These are phyloP conservation scores for Bruchidius siliquastri DNA, from an alignment of 2,888 invertebrate species.

Conservation along the genomic window DNA sequence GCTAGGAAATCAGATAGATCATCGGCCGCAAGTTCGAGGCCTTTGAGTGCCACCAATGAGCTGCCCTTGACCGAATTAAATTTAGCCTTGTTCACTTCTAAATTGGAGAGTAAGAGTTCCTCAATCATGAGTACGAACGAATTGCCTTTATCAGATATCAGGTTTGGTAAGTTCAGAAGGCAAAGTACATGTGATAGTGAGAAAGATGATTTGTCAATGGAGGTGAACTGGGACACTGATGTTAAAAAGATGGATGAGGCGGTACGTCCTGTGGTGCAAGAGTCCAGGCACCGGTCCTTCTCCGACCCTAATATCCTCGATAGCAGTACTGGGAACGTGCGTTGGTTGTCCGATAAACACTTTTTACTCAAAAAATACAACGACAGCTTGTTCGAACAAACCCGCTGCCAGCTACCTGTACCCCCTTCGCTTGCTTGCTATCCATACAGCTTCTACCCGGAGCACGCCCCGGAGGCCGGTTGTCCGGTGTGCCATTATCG, in stretches of 20 bases:
- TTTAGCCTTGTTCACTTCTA: constrained; percentile 42
- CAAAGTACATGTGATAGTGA: constrained; percentile 33
- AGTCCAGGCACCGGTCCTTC: constrained; percentile 37
- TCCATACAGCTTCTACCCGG: constrained; percentile 39
- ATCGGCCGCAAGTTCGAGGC: not conserved
- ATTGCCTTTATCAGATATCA: constrained; percentile 39
- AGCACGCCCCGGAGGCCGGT: constrained; percentile 26
- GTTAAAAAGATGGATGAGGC: constrained; percentile 25
- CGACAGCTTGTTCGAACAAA: constrained; percentile 23
- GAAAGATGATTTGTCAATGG: constrained; percentile 34
- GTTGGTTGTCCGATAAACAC: constrained; percentile 24
- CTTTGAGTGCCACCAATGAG: constrained; percentile 55
- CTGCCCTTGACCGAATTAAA: constrained; percentile 57
- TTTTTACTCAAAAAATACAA: constrained; percentile 33
- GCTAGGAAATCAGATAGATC: constrained; percentile 7
- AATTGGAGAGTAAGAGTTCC: constrained; percentile 22
- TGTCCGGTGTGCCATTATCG: constrained; percentile 16
- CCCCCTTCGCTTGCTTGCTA: constrained; percentile 29
- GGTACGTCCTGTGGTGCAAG: constrained; percentile 1
- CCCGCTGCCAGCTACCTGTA: constrained; percentile 23
- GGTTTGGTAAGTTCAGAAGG: constrained; percentile 29
- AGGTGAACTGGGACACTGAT: constrained; percentile 39
- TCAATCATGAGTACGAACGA: constrained; percentile 36
- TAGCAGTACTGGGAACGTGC: constrained; percentile 26
- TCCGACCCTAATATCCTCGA: constrained; percentile 46